These are phyloP conservation scores for Oncopeltus fasciatus DNA, from an alignment of 1,140 invertebrate species.

Conservation along the genomic window DNA sequence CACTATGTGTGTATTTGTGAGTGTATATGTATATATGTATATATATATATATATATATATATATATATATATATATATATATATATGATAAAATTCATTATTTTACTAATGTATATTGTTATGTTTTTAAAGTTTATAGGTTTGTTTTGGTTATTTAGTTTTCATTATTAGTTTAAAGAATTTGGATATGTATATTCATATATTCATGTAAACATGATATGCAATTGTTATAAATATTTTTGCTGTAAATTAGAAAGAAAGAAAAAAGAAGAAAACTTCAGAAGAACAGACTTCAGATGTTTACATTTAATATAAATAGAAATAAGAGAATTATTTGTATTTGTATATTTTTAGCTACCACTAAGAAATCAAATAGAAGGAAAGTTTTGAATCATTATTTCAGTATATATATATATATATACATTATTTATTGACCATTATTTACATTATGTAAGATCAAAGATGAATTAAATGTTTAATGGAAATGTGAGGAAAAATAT, in stretches of 20 bases:
- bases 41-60: too few species aligned
- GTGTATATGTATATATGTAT: background rate
- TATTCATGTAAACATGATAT: too few species aligned
- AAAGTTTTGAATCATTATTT: background rate
- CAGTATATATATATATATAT: background rate
- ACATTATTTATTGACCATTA: background rate
- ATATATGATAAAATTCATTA: too few species aligned
- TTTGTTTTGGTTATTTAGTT: too few species aligned
- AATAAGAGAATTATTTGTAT: background rate
- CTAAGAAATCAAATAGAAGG: background rate
- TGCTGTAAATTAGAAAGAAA: background rate
- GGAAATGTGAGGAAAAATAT: conserved; percentile 1
- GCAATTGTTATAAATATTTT: background rate
- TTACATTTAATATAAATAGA: background rate
- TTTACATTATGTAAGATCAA: background rate
- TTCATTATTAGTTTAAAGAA: too few species aligned
- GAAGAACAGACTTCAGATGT: background rate
- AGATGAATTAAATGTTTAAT: background rate
- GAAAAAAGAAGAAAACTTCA: background rate
- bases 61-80: too few species aligned
- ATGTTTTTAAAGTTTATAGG: too few species aligned
- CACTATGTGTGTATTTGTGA: too few species aligned
- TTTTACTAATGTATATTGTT: too few species aligned
- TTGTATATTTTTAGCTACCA: conserved; percentile 7
- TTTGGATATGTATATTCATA: too few species aligned